Conservation (phyloP, 2,797 vertebrate species). For the Sebastolobus alascanus region DNA sequence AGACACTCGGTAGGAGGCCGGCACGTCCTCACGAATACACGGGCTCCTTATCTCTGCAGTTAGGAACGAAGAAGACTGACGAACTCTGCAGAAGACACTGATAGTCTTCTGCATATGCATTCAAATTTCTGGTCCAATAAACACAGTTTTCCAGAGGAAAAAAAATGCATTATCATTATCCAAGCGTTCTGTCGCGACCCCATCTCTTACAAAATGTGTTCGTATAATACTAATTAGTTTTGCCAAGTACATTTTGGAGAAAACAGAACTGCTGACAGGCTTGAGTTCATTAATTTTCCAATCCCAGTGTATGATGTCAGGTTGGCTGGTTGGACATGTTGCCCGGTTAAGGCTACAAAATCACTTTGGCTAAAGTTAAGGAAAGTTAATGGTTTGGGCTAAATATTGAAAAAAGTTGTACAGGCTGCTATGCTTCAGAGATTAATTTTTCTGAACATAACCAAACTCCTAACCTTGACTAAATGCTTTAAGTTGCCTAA, state of each 20-base stretch:
- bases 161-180: neutral
- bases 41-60: slow-evolving; percentile 23
- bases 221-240: slow-evolving; percentile 15
- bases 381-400: neutral
- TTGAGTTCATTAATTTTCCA: neutral
- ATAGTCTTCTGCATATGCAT: slow-evolving; percentile 14
- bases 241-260: neutral
- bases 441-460: neutral
- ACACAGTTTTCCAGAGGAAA: slow-evolving; percentile 17
- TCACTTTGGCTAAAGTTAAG: too few species aligned
- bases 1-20: slow-evolving; percentile 27
- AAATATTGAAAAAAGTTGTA: neutral
- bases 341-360: neutral
- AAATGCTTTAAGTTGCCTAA: neutral
- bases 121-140: slow-evolving; percentile 25
- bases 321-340: neutral
- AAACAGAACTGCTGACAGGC: neutral
- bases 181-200: neutral
- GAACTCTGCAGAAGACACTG: slow-evolving; percentile 28
- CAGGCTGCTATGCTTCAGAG: neutral
- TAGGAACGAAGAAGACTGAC: slow-evolving; percentile 16
- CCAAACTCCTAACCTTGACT: neutral
- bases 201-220: neutral
- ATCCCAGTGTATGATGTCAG: neutral
- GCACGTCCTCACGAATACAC: slow-evolving; percentile 13